phyloP scores from a whole-genome alignment of 2,888 invertebrate genomes.

The Silvanus unidentatus region DNA sequence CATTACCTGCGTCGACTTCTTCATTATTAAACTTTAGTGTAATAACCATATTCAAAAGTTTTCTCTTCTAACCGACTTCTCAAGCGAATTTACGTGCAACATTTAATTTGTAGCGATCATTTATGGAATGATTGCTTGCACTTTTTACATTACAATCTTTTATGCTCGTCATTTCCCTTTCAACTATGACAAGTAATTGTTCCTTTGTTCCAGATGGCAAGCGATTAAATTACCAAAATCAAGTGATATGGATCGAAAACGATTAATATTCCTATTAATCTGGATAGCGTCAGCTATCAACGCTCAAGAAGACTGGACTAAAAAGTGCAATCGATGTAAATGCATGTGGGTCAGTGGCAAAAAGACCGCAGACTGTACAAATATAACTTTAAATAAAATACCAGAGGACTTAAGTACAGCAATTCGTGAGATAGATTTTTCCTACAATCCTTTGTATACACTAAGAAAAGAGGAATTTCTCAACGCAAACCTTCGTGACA shows the following conservation, averaged over 20 bases:
- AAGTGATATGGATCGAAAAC: neutral
- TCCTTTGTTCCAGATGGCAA: conserved; percentile 3
- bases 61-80: conserved; percentile 17
- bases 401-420: conserved; percentile 69
- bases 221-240: neutral
- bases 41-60: conserved; percentile 17
- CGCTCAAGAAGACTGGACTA: conserved; percentile 57
- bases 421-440: conserved; percentile 66
- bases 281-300: conserved; percentile 31
- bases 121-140: conserved; percentile 3
- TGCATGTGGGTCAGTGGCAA: conserved; percentile 84
- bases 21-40: conserved; percentile 27
- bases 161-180: too few species aligned
- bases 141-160: too few species aligned
- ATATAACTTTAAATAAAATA: conserved; percentile 53
- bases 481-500: conserved; percentile 64
- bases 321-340: conserved; percentile 56
- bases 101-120: conserved; percentile 4
- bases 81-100: conserved; percentile 5
- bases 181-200: neutral
- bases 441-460: conserved; percentile 62
- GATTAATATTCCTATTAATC: neutral
- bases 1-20: conserved; percentile 21
- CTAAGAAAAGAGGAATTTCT: conserved; percentile 64
- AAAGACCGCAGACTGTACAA: conserved; percentile 74